Evolutionary conservation across 1,140 invertebrate species (phyloP), one percentile per base, ranked within the genome.

Genomic region (Neoseiulus cucumeris): DNA sequence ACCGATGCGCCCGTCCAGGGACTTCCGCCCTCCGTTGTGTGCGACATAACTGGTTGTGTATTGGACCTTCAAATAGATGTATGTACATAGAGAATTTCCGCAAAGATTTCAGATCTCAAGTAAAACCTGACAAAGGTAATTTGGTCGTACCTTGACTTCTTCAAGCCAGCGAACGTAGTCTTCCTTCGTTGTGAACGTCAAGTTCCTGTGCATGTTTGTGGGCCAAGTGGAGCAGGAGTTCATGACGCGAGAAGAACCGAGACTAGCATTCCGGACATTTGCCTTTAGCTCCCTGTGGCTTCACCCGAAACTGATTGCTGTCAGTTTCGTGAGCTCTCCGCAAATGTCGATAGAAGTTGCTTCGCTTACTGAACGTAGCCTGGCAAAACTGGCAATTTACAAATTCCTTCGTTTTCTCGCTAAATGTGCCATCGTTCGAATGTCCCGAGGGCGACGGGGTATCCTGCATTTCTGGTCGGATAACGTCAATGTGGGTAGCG

Each of bases 331-430:
- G 51, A 25, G 51, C 51, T 29, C 51, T 25, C 22, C 51, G 51
- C 51, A 59, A 59, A 59, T 59, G 51, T 18, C 51, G 51, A 9
- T 59, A 59, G 51, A 59, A 59, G 22, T 59, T 59, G 51, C 51
- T 59, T 20, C 51, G 51, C 9, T 59, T 59, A 33, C 51, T 59
- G 9, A 59, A 59, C 9, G 51, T 59, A 6, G 51, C 51, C 33
- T 59, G 25, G 22, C 51, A 59, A 2, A 59, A 25, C 17, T 59
- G 25, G 33, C 51, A 59, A 2, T 29, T 12, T 6, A 59, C 51
- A 20, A 59, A 59, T 14, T 39, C 33, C 33, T 39, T 39, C 9
- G 33, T 39, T 9, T 39, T 39, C 33, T 39, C 4, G 4, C 4
- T 39, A 9, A 39, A 39, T 6, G 33, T 6, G 33, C 33, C 33